phyloP scores from a whole-genome alignment of 2,888 invertebrate genomes.

The Slavum lentiscoides region DNA sequence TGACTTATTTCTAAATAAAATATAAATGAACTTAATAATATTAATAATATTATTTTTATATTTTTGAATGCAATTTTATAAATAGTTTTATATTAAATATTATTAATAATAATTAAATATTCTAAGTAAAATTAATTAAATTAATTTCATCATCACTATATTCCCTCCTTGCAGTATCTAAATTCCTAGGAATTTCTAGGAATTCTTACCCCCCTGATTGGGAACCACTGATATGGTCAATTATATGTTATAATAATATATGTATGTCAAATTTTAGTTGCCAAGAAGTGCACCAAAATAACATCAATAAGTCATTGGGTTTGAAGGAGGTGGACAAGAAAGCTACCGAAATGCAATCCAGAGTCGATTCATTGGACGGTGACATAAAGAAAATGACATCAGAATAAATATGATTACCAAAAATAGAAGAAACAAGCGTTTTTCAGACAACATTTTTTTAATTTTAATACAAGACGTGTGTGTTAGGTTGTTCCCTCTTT shows the following conservation, averaged over 20 bases:
- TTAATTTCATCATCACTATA: too few species aligned
- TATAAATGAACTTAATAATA: too few species aligned
- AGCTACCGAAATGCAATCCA: not conserved
- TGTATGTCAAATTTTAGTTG: constrained; percentile 19
- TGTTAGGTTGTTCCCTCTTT: not conserved
- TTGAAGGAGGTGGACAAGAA: constrained; percentile 15
- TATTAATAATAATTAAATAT: too few species aligned
- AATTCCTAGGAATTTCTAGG: too few species aligned
- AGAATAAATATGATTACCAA: not conserved
- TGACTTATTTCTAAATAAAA: too few species aligned
- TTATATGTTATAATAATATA: not conserved
- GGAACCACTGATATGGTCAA: too few species aligned
- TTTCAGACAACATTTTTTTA: not conserved
- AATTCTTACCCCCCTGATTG: too few species aligned
- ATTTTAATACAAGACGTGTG: constrained; percentile 5
- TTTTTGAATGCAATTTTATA: too few species aligned
- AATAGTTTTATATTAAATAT: too few species aligned
- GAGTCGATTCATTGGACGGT: not conserved
- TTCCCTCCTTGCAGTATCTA: too few species aligned
- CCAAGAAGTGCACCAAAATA: constrained; percentile 16
- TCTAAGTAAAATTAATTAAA: too few species aligned
- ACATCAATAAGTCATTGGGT: not conserved
- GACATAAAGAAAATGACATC: constrained; percentile 16
- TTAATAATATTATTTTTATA: too few species aligned
- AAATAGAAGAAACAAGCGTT: not conserved